Conservation (phyloP, 1,140 invertebrate genomes). For the Conus betulinus region DNA sequence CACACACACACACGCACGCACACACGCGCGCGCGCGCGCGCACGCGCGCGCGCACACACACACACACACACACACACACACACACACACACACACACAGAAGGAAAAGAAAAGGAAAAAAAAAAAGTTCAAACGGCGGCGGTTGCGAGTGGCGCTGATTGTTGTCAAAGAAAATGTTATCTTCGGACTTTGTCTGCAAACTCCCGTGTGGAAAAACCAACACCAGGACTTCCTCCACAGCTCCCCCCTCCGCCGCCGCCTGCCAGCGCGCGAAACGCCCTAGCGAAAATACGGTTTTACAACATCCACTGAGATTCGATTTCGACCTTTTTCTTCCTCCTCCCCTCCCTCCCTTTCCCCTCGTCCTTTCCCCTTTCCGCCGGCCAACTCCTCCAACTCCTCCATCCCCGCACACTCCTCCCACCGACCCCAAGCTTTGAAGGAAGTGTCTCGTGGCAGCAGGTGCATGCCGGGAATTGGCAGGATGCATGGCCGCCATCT, state of each 20-base stretch:
- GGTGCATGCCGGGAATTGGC: slow-evolving; percentile 18
- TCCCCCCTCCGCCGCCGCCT: not conserved
- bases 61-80: too few species aligned
- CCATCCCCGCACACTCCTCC: too few species aligned
- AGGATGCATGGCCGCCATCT: slow-evolving; percentile 1
- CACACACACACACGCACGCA: too few species aligned
- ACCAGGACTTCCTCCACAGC: not conserved
- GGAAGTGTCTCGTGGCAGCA: not conserved
- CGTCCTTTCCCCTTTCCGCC: too few species aligned
- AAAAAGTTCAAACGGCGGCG: too few species aligned
- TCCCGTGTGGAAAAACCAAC: not conserved
- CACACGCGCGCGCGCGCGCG: too few species aligned
- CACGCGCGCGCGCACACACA: too few species aligned
- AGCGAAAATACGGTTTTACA: not conserved
- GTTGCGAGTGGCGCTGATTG: not conserved
- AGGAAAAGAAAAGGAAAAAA: too few species aligned
- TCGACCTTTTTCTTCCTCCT: not conserved
- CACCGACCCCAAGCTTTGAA: not conserved
- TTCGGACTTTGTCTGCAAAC: not conserved
- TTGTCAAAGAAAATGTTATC: slow-evolving; percentile 13
- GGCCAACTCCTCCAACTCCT: too few species aligned
- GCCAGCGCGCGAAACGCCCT: not conserved
- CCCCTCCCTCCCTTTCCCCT: not conserved
- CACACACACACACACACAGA: too few species aligned
- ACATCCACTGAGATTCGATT: not conserved